Conservation (phyloP, 2,797 vertebrate species). For the Simalia tracyae region DNA sequence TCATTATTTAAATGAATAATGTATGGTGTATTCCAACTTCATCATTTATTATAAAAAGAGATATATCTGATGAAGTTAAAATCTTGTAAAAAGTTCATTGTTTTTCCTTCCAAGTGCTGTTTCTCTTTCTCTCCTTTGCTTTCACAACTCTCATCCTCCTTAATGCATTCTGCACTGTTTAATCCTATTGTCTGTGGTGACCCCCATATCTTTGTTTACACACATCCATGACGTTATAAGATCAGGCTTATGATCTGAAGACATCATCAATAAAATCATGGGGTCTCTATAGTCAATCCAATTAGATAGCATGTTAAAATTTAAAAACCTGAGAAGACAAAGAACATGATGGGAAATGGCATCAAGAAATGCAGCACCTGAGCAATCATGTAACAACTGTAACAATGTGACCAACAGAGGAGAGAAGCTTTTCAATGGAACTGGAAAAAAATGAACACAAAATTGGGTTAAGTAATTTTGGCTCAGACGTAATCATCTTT, state of each 20-base stretch:
- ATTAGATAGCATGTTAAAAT: background rate
- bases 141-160: background rate
- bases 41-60: background rate
- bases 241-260: background rate
- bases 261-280: background rate
- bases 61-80: background rate
- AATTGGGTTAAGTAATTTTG: background rate
- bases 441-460: background rate
- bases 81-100: background rate
- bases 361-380: background rate
- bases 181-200: background rate
- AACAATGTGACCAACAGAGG: background rate
- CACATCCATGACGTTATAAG: background rate
- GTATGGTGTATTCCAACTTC: background rate
- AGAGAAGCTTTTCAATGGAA: background rate
- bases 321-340: background rate
- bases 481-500: background rate
- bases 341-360: background rate
- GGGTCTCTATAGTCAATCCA: background rate
- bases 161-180: background rate
- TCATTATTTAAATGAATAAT: background rate
- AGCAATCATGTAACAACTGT: background rate
- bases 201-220: background rate
- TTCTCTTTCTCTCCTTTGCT: background rate
- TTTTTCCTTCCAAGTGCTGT: background rate